phyloP scores from a whole-genome alignment of 2,888 invertebrate species.

The Elegia similella region DNA sequence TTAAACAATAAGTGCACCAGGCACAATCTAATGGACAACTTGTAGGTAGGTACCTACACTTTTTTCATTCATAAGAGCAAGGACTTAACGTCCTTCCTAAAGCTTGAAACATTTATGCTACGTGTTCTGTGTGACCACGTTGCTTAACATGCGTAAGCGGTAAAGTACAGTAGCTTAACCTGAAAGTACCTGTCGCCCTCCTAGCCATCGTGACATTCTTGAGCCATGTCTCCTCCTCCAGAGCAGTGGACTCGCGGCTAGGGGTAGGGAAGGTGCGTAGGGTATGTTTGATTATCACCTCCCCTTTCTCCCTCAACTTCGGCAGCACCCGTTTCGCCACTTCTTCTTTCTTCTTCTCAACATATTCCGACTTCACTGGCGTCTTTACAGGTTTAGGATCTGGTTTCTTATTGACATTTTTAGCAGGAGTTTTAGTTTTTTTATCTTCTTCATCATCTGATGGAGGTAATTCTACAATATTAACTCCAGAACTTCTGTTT shows the following conservation, averaged over 20 bases:
- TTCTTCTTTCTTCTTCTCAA: slow-evolving; percentile 60
- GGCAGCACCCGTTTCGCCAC: slow-evolving; percentile 70
- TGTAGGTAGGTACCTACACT: too few species aligned
- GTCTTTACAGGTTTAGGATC: slow-evolving; percentile 34
- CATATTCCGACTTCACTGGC: slow-evolving; percentile 57
- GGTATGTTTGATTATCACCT: slow-evolving; percentile 86
- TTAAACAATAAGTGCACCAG: too few species aligned
- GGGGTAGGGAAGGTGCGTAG: slow-evolving; percentile 91
- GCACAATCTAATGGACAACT: too few species aligned
- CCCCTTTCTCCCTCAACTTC: slow-evolving; percentile 78
- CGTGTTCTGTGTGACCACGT: too few species aligned
- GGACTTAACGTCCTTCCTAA: too few species aligned
- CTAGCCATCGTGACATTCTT: slow-evolving; percentile 88
- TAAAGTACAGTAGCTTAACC: too few species aligned
- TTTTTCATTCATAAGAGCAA: too few species aligned
- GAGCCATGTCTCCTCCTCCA: slow-evolving; percentile 90
- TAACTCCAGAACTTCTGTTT: slow-evolving; percentile 34
- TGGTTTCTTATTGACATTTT: slow-evolving; percentile 32
- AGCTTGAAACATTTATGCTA: too few species aligned
- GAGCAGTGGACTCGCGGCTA: slow-evolving; percentile 86
- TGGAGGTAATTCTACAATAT: slow-evolving; percentile 44
- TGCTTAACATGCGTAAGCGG: too few species aligned
- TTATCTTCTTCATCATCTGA: slow-evolving; percentile 28
- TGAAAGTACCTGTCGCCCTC: slow-evolving; percentile 79
- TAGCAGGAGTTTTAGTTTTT: slow-evolving; percentile 18